Evolutionary conservation across 2,888 invertebrate species (phyloP), one percentile per base, ranked within the genome.

Genomic region (Thecocarcelia acutangulata): DNA sequence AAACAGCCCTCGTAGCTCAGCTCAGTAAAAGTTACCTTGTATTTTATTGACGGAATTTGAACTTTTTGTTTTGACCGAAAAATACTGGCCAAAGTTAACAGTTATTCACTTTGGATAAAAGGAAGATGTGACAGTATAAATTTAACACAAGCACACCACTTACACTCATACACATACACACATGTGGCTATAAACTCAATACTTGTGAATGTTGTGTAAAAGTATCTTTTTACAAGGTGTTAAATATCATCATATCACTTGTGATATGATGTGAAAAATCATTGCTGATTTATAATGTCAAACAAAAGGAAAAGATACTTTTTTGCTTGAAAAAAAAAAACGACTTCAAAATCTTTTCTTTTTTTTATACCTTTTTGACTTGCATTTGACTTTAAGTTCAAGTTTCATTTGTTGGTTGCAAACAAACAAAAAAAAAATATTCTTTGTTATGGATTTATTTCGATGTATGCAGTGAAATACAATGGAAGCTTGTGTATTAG

Each of bases 331-430:
- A 28, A 37, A 24, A 46, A 12, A n/a, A 52, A 46, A 9, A 15
- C 15, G 19, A 52, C 8, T 37, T 63, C 63, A 15, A 33, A 46
- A 59, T 12, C 66, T 11, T 66, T 75, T 68, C 28, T 58, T 6
- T 56, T 64, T 56, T 66, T 24, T 11, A 52, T 64, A 54, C 33
- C 6, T 15, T 12, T 37, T 54, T 33, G 33, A 61, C 56, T 48
- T 75, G 28, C 17, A 42, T 48, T 44, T 58, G 2, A 17, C 33
- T 58, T 66, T 52, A 68, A 68, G 66, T 75, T 75, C 68, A 75
- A 75, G 75, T 75, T 75, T 68, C 59, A 59, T 48, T 75, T 75
- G 37, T 58, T 56, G 73, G 63, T 63, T n/a, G n/a, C n/a, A n/a
- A n/a, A n/a, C n/a, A n/a, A 33, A 3, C 3, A 5, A 24, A 74